A percentile compares a stretch with the other conserved stretches of the same genome.
These are phyloP conservation scores for Adelognathus sp. DNA, from an alignment of 2,888 invertebrate genomes.

Conservation along the genomic window DNA sequence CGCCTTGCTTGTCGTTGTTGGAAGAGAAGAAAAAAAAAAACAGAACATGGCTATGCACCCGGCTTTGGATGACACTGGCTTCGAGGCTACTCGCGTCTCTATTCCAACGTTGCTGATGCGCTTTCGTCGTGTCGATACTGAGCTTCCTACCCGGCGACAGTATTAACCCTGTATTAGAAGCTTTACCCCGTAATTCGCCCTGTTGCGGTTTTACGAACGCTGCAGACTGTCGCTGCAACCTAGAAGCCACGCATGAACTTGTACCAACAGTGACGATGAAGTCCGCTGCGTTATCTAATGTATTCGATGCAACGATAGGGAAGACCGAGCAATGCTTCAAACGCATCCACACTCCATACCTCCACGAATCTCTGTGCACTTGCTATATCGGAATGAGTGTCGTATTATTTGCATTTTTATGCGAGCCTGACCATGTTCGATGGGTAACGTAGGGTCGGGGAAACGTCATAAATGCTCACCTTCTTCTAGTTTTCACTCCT, in stretches of 20 bases:
- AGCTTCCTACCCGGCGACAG: slow-evolving; percentile 31
- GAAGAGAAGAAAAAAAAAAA: too few species aligned
- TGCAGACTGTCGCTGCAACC: not conserved
- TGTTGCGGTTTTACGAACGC: not conserved
- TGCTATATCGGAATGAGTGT: not conserved
- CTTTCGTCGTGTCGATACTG: slow-evolving; percentile 31
- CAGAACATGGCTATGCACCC: slow-evolving; percentile 30
- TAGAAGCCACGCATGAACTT: slow-evolving; percentile 10
- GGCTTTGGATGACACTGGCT: slow-evolving; percentile 53
- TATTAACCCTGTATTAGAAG: slow-evolving; percentile 34
- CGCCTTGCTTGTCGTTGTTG: slow-evolving; percentile 13
- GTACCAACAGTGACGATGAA: not conserved
- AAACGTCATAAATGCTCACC: too few species aligned
- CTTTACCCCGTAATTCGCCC: slow-evolving; percentile 1
- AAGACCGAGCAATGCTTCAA: slow-evolving; percentile 67
- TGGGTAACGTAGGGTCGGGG: too few species aligned
- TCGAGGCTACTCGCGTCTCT: not conserved
- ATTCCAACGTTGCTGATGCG: not conserved
- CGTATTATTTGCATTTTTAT: not conserved
- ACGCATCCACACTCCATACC: not conserved
- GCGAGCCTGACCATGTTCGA: too few species aligned
- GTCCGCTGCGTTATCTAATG: slow-evolving; percentile 60
- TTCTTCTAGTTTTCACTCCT: too few species aligned
- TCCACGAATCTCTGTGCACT: not conserved
- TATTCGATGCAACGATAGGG: slow-evolving; percentile 35